These are phyloP conservation scores for Melanostigma gelatinosum DNA, from an alignment of 2,113 vertebrate species.

Conservation along the genomic window DNA sequence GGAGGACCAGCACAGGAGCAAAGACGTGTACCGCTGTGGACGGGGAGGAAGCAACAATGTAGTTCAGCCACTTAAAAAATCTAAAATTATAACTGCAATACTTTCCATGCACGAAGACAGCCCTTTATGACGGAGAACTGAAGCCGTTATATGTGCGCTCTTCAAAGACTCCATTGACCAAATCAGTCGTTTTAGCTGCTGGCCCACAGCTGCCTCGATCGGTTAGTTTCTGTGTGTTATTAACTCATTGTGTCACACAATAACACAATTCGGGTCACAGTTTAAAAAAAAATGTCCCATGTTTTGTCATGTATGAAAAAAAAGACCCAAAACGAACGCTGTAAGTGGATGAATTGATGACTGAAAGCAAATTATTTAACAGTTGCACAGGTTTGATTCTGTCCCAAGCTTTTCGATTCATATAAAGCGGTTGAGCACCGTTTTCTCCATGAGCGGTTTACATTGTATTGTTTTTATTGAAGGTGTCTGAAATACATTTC, in stretches of 20 bases:
- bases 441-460: too few relatives aligned
- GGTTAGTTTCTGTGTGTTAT: too few relatives aligned
- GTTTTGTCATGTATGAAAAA: too few relatives aligned
- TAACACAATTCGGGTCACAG: background rate
- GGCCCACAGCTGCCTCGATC: too few relatives aligned
- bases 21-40: background rate
- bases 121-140: background rate
- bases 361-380: background rate
- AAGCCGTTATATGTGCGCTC: background rate
- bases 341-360: too few relatives aligned
- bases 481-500: too few relatives aligned
- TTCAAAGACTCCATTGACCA: too few relatives aligned
- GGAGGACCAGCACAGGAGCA: background rate
- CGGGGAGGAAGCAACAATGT: background rate
- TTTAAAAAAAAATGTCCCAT: background rate
- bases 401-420: too few relatives aligned
- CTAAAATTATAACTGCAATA: background rate
- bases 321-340: too few relatives aligned
- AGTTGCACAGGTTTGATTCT: background rate
- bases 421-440: too few relatives aligned
- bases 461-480: too few relatives aligned
- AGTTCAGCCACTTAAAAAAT: background rate
- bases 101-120: background rate
- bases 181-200: background rate
- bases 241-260: too few relatives aligned